Evolutionary conservation across 2,888 invertebrate genomes (phyloP).

Genomic region (Sisyra terminalis): DNA sequence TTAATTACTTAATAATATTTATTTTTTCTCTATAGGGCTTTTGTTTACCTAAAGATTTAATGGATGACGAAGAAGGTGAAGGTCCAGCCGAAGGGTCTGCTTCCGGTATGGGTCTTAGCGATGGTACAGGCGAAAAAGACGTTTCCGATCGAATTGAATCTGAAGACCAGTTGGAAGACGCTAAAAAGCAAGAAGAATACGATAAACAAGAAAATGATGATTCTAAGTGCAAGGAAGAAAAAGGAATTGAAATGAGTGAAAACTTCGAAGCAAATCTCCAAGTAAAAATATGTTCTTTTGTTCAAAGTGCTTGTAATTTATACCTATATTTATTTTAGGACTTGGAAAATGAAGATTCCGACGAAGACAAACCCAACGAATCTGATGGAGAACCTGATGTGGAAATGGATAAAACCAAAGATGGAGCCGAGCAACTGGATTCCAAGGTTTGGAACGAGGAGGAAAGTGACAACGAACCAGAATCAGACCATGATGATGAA

Average conservation of each 20-base stretch:
- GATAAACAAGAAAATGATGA: slow-evolving; percentile 50
- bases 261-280: slow-evolving; percentile 84
- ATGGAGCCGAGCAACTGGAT: slow-evolving; percentile 65
- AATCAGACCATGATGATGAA: slow-evolving; percentile 42
- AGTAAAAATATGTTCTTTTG: slow-evolving; percentile 22
- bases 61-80: slow-evolving; percentile 44
- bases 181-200: slow-evolving; percentile 60
- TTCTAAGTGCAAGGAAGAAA: slow-evolving; percentile 69
- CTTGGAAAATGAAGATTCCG: slow-evolving; percentile 37
- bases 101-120: slow-evolving; percentile 72
- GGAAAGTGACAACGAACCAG: slow-evolving; percentile 39
- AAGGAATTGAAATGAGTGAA: slow-evolving; percentile 90
- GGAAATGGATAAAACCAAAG: slow-evolving; percentile 90
- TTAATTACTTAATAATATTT: not conserved
- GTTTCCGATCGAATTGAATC: slow-evolving; percentile 80
- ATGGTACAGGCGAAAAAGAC: slow-evolving; percentile 86
- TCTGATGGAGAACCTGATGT: slow-evolving; percentile 68
- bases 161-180: slow-evolving; percentile 89
- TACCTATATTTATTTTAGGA: not conserved
- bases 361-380: slow-evolving; percentile 38
- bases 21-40: slow-evolving; percentile 47
- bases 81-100: slow-evolving; percentile 34
- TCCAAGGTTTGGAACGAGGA: slow-evolving; percentile 76
- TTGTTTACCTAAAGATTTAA: slow-evolving; percentile 76
- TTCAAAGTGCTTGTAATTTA: not conserved